Evolutionary conservation across 2,797 vertebrate genomes (phyloP).

Genomic region (Hoplostethus mediterraneus): DNA sequence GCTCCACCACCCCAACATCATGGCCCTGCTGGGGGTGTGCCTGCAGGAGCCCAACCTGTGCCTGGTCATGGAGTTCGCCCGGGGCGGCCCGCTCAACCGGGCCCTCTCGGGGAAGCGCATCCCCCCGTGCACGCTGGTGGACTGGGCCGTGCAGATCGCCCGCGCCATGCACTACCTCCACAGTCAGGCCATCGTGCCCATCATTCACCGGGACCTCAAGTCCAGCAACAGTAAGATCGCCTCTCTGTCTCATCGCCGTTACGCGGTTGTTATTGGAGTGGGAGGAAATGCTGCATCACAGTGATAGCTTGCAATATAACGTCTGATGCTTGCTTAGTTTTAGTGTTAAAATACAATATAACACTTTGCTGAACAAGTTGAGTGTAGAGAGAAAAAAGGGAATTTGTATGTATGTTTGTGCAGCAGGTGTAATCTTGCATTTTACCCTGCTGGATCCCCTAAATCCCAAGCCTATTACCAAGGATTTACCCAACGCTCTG

Average conservation of each 20-base stretch:
- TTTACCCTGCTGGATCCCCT: constrained; percentile 77
- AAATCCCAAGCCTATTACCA: constrained; percentile 85
- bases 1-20: constrained; percentile 96
- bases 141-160: constrained; percentile 98
- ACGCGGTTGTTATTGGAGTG: not conserved
- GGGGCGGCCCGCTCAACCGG: constrained; percentile 93
- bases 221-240: constrained; percentile 97
- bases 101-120: constrained; percentile 95
- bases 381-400: constrained; percentile 52
- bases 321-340: not conserved
- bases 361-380: not conserved
- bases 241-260: not conserved
- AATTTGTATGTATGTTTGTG: constrained; percentile 59
- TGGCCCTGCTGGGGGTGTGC: constrained; percentile 93
- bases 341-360: not conserved
- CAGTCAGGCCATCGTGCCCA: constrained; percentile 94
- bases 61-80: constrained; percentile 96
- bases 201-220: constrained; percentile 97
- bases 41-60: constrained; percentile 96
- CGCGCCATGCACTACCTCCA: constrained; percentile 96
- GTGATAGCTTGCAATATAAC: too few species aligned
- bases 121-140: constrained; percentile 94
- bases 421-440: constrained; percentile 73
- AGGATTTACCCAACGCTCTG: constrained; percentile 76
- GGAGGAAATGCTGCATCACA: not conserved